A percentile compares a stretch with the other conserved stretches of the same genome.
Conservation (phyloP, 2,797 vertebrate genomes). For the Acipenser oxyrinchus region DNA sequence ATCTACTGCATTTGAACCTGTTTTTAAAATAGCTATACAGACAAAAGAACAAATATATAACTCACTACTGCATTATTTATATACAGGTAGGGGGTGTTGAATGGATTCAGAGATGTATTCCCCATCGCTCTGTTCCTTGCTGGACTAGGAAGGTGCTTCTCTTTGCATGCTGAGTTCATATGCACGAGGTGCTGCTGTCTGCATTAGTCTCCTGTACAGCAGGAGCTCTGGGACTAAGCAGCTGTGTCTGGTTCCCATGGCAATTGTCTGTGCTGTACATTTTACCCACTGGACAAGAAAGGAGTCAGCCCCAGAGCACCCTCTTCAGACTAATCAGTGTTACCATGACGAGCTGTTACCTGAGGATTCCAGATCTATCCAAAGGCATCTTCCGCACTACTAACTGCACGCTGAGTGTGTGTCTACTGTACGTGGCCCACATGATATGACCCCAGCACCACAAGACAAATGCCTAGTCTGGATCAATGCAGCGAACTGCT, state of each 20-base stretch:
- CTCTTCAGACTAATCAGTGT: neutral
- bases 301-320: constrained; percentile 15
- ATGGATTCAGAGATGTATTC: neutral
- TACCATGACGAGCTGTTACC: neutral
- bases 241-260: constrained; percentile 1
- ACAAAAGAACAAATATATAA: no score
- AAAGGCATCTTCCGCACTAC: no score
- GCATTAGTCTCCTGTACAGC: neutral
- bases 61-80: no score
- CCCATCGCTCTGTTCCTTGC: constrained; percentile 25
- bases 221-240: neutral
- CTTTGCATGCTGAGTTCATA: neutral
- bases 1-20: no score
- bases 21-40: no score
- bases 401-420: no score
- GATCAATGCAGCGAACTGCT: constrained; percentile 18
- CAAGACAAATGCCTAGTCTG: neutral
- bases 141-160: constrained; percentile 15
- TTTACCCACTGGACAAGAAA: constrained; percentile 29
- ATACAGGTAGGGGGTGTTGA: no score
- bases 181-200: neutral
- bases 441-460: no score
- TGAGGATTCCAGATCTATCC: no score
- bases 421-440: no score
- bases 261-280: constrained; percentile 15